Percentiles rank a stretch among this genome's conserved stretches.
Evolutionary conservation across 2,797 vertebrate species (phyloP).

Genomic region (Sciurus carolinensis): DNA sequence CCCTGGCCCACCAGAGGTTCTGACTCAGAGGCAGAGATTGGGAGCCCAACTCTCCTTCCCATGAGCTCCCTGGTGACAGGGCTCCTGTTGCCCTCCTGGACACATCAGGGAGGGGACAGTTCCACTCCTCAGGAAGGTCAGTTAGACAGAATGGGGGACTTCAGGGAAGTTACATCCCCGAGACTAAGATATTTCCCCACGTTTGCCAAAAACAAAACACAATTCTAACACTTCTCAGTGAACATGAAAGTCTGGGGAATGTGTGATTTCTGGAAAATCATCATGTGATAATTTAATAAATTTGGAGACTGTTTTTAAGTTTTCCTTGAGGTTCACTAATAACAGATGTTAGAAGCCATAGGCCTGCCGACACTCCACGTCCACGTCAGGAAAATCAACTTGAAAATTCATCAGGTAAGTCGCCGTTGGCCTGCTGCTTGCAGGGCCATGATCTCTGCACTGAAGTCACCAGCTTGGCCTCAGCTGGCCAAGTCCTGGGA

Average conservation of each 20-base stretch:
- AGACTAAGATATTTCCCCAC: slow-evolving; percentile 50
- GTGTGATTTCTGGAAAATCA: slow-evolving; percentile 76
- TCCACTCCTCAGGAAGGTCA: no score
- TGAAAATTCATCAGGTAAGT: background rate
- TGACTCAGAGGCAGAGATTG: no score
- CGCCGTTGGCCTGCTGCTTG: background rate
- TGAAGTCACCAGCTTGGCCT: background rate
- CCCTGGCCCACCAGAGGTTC: no score
- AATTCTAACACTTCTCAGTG: slow-evolving; percentile 62
- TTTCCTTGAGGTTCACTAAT: slow-evolving; percentile 53
- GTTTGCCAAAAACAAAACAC: slow-evolving; percentile 74
- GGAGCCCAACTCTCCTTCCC: no score
- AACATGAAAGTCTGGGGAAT: slow-evolving; percentile 60
- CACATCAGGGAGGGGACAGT: no score
- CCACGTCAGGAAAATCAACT: background rate
- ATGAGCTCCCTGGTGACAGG: no score
- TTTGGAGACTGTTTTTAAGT: slow-evolving; percentile 56
- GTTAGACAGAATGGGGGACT: no score
- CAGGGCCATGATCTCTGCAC: background rate
- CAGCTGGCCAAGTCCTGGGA: fast-evolving
- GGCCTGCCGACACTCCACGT: background rate
- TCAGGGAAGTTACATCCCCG: no score
- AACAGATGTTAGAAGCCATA: slow-evolving; percentile 54
- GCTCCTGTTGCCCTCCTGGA: no score
- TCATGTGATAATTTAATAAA: slow-evolving; percentile 75